phyloP scores from a whole-genome alignment of 1,140 invertebrate species.

The Oscheius sp. region DNA sequence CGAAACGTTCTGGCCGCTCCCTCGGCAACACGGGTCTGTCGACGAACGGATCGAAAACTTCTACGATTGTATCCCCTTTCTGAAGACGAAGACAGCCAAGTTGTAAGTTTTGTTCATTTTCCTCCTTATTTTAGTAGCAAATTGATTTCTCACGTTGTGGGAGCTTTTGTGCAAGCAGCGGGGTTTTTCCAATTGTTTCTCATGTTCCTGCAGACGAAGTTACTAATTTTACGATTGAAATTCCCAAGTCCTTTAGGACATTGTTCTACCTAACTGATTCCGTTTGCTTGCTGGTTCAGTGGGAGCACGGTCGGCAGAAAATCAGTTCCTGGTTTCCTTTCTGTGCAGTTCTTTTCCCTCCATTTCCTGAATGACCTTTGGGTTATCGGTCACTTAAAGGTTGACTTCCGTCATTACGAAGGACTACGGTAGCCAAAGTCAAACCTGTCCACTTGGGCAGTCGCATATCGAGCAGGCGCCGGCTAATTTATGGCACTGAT shows the following conservation, averaged over 20 bases:
- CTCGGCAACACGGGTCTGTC: conserved; percentile 11
- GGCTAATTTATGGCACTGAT: conserved; percentile 8
- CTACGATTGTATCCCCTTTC: conserved; percentile 26
- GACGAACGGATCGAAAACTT: conserved; percentile 33
- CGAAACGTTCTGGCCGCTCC: conserved; percentile 27
- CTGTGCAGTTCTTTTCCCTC: no score
- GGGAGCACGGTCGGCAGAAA: neutral
- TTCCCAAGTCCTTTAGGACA: no score
- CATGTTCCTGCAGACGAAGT: neutral
- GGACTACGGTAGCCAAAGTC: neutral
- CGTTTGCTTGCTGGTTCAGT: neutral
- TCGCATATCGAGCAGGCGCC: no score
- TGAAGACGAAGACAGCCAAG: conserved; percentile 13
- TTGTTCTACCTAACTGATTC: no score
- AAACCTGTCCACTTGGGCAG: no score
- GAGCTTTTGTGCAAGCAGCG: neutral
- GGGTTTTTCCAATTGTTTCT: neutral
- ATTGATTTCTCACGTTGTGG: neutral
- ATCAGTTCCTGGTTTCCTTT: no score
- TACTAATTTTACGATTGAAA: neutral
- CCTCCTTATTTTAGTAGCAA: neutral
- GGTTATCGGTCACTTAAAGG: no score
- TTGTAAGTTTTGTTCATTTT: neutral
- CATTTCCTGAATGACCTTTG: no score
- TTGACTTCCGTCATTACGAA: no score